Evolutionary conservation across 2,888 invertebrate species (phyloP), one percentile per base, ranked within the genome.

Genomic region (Candidula unifasciata): DNA sequence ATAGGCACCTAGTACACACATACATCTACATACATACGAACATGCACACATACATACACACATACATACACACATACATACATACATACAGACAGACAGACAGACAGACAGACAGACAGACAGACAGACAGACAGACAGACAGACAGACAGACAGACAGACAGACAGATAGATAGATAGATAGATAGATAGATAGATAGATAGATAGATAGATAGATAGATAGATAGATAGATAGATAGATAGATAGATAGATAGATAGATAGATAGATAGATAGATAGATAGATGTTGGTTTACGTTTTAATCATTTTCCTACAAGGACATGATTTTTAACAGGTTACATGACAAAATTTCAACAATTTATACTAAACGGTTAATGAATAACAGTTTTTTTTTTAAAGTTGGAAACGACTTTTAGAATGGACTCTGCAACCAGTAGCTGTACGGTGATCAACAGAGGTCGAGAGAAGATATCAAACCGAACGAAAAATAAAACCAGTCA

Each of bases 181-280:
- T 60, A 79, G 71, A 83, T 66, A 57, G n/a, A 79, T 24, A 80
- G 30, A 74, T n/a, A 80, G 64, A 73, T 37, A 60, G 73, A 64
- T 27, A 80, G 44, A 64, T 27, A 80, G 79, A 24, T 13, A 52
- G 35, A 60, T 2, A 37, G 18, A 68, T 2, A 33, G 73, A 18
- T 8, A 27, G 73, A 37, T 8, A 60, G 27, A 30, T 10, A 60
- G 37, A 71, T 21, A 57, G 44, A 60, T n/a, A 71, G 73, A 60
- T 60, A 79, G 79, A 71, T 37, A 73, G 73, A 83, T 37, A 80
- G 73, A 73, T 33, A 84, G 80, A 73, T 27, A 71, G 83, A 73
- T 60, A 80, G 73, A 79, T 37, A 78, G 71, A 73, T 60, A 64
- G 79, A 80, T 60, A 73, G 44, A 44, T 3, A 44, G 44, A 44